These are phyloP conservation scores for Cyclopterus lumpus DNA, from an alignment of 2,797 vertebrate species.

Conservation along the genomic window DNA sequence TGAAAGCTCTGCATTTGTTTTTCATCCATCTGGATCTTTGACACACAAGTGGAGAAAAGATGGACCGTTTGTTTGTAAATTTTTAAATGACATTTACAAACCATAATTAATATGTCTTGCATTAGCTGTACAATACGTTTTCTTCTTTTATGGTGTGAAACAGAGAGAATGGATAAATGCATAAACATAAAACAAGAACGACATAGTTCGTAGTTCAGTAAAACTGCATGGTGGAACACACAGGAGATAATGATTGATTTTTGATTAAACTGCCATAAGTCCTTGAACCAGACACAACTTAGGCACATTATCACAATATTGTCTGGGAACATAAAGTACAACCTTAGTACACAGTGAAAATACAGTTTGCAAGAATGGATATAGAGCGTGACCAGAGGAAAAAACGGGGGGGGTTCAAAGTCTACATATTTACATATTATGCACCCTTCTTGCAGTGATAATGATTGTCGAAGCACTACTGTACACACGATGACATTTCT, in stretches of 20 bases:
- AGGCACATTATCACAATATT: background rate
- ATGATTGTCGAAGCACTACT: constrained; percentile 40
- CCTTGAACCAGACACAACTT: background rate
- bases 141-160: background rate
- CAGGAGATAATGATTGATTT: background rate
- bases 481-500: background rate
- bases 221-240: background rate
- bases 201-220: background rate
- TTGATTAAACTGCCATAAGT: background rate
- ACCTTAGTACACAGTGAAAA: constrained; percentile 4
- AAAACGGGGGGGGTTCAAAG: background rate
- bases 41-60: no score
- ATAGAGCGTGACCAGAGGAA: background rate
- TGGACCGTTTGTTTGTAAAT: no score
- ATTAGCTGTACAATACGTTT: background rate
- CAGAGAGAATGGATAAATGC: background rate
- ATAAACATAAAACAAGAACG: background rate
- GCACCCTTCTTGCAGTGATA: constrained; percentile 5
- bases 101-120: background rate
- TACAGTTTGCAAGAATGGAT: constrained; percentile 4
- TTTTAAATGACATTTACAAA: background rate
- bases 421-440: constrained; percentile 11
- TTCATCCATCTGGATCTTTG: no score
- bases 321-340: background rate
- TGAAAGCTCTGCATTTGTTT: background rate